Evolutionary conservation across 2,888 invertebrate genomes (phyloP), one percentile per base, ranked within the genome.

Genomic region (Peribatodes rhomboidaria): DNA sequence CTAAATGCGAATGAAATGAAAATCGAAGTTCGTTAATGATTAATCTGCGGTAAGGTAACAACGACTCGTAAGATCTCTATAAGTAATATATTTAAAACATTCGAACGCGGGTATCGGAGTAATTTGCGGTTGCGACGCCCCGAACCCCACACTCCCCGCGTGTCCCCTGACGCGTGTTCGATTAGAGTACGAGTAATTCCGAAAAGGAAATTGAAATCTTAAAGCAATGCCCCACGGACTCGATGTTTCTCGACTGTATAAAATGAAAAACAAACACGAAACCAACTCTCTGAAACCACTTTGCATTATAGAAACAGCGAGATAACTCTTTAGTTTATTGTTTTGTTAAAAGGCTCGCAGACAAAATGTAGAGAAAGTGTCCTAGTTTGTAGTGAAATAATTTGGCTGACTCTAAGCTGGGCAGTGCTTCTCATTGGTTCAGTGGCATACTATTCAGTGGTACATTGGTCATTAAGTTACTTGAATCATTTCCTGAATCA

Each of bases 161-260:
- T 74, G 82, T 88, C 87, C 89, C 90, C 83, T 83, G 88, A 91
- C 90, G 91, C 91, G 88, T 89, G 92, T 91, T 92, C 92, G 92
- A 93, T 93, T 92, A 92, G 88, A 90, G 86, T 83, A 87, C 90
- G 88, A 91, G 92, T 93, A 92, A 93, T 93, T 93, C 89, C 90
- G 88, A 86, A 87, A 92, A 91, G 92, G 92, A 93, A 93, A 93
- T 93, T 92, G 92, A 93, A 93, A 93, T 92, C 92, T 92, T 91
- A 89, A 87, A 87, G 92, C 89, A 91, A 90, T 91, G 88, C 92
- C 87, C 92, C 81, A 87, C 84, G 87, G 92, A 92, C 84, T 87
- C 83, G 76, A 86, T 88, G 86, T 87, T 87, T 84, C 85, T 82
- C 78, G 80, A 81, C 84, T 78, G 83, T 83, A 85, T 81, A 83